Conservation (phyloP, 2,797 vertebrate species). For the Gouania willdenowi region DNA sequence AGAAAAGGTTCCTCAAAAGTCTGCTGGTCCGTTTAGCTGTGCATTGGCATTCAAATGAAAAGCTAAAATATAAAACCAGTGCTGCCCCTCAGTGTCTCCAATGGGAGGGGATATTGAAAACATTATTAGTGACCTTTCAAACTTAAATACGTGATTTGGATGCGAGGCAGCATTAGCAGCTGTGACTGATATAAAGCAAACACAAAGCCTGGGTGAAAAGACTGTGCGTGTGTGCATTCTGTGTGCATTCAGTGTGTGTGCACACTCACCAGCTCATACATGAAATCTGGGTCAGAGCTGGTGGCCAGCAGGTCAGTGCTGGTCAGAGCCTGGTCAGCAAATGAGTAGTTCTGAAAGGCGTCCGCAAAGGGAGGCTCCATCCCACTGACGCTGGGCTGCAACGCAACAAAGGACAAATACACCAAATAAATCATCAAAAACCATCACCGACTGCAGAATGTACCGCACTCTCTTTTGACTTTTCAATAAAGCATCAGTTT, state of each 20-base stretch:
- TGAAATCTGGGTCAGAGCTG: slow-evolving; percentile 97
- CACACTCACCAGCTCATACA: slow-evolving; percentile 94
- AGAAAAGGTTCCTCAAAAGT: too few species aligned
- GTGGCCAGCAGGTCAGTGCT: slow-evolving; percentile 95
- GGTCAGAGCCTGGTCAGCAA: slow-evolving; percentile 97
- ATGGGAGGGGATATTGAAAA: too few species aligned
- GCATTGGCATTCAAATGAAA: too few species aligned
- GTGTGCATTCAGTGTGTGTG: not conserved
- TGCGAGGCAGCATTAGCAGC: slow-evolving; percentile 18
- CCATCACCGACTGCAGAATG: too few species aligned
- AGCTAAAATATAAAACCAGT: too few species aligned
- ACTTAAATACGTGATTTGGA: not conserved
- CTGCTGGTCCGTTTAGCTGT: too few species aligned
- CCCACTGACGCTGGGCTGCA: slow-evolving; percentile 93
- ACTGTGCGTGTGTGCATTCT: not conserved
- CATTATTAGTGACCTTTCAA: slow-evolving; percentile 10
- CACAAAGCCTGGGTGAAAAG: not conserved
- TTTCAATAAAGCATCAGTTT: too few species aligned
- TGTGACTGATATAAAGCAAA: slow-evolving; percentile 29
- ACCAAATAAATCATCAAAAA: not conserved
- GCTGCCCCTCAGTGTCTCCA: too few species aligned
- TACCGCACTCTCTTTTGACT: too few species aligned
- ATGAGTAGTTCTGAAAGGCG: slow-evolving; percentile 95
- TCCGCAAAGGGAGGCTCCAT: slow-evolving; percentile 99
- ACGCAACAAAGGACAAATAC: slow-evolving; percentile 3